Base-by-base conservation (phyloP, 2,888 invertebrate species). In the Pteria penguin region DNA sequence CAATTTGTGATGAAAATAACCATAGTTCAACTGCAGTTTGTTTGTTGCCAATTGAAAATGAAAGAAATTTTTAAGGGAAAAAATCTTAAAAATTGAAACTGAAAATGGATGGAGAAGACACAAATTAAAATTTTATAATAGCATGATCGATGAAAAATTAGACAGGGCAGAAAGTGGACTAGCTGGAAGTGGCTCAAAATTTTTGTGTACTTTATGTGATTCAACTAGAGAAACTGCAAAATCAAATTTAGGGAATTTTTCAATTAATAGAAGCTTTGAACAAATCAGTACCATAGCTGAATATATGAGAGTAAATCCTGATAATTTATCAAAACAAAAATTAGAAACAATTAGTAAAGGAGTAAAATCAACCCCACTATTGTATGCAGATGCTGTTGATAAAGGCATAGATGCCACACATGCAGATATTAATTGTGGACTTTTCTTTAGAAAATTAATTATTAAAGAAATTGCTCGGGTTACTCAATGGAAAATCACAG, bases 121-220 rank as follows among this genome's bases (percentile, higher is more conserved):
- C 45, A 36, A 65, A 65, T 65, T 22, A 45, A 33, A 32, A 22
- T 65, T 65, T 65, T 65, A 45, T 24, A 45, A 65, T 36, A 45
- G 45, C 18, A 65, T 65, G 65, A 52, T 65, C 11, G 65, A 65
- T 24, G 65, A 65, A 65, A 65, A 65, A 11, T 22, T 36, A 32
- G 62, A 62, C n/a, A 62, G 62, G 32, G 29, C 31, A 62, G 62
- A 62, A 24, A 18, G n/a, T 62, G 65, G 65, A 14, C 45, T 65
- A 22, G 45, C 36, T 24, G 65, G 65, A 26, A 65, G 65, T 45
- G 65, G 65, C 8, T 65, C 65, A 22, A 65, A 8, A 24, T 65
- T 33, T 65, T 45, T 62, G 18, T 65, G 65, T 45, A 65, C 62
- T 14, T 24, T 65, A 26, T 65, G 65, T 65, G 65, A 65, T 65